Base-by-base conservation (phyloP, 2,113 vertebrate species). In the Tyto alba region DNA sequence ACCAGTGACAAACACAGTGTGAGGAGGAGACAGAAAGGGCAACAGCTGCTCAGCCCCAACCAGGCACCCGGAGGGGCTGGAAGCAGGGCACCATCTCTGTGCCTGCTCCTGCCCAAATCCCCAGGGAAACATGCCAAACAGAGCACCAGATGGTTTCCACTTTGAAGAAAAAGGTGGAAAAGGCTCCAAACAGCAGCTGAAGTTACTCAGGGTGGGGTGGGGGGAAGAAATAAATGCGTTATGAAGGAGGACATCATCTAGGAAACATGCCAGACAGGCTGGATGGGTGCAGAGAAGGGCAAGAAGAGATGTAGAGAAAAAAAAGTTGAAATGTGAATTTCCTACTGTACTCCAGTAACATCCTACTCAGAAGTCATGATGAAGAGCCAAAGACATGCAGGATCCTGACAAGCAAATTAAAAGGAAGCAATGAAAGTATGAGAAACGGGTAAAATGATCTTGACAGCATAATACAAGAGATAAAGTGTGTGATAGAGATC, bases 31-130 rank as follows among this genome's bases (percentile, higher is more conserved):
- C 47, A 77, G 67, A 83, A 69, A 23, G 1, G 5, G 50, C 50
- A 80, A 85, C 20, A 4, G 6, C 55, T 36, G 57, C 79, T 84
- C 0, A 0, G 57, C 38, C 55, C 71, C 9, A 0, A 59, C 25
- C 41, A 16, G 30, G 64, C 13, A 53, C 15, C 34, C 6, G 1
- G 18, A 0, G 0, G 27, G 40, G 23, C 26, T 47, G 45, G 19
- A 47, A 9, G 21, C 4, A 7, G 36, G 36, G 26, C 26, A 5
- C 41, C 10, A 1, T 26, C 6, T 0, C 47, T 76, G 38, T 10
- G 4, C 63, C 75, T 55, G 40, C 16, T 76, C 40, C 80, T 4
- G 4, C 60, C 59, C 38, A 69, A 15, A 63, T 50, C 59, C 56
- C 16, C 1, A 10, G 13, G 64, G 30, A 84, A 73, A 48, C 15